These are phyloP conservation scores for Antheraea yamamai DNA, from an alignment of 2,888 invertebrate species.

Conservation along the genomic window DNA sequence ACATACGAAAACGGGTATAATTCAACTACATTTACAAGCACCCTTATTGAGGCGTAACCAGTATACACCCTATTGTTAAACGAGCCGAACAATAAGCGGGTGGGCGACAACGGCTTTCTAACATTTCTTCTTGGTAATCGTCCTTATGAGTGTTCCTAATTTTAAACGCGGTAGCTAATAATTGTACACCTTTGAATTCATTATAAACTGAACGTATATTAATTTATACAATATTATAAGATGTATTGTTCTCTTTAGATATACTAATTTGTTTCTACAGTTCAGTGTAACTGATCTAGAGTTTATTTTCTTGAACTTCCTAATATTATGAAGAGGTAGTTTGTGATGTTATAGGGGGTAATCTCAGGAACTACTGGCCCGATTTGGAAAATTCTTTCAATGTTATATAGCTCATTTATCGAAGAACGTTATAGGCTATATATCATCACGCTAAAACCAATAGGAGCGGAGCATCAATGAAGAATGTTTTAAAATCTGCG, in stretches of 20 bases:
- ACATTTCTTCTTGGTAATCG: constrained; percentile 6
- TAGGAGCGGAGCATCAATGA: too few relatives aligned
- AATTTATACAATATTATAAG: background rate
- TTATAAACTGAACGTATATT: background rate
- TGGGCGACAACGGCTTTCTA: background rate
- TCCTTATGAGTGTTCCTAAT: background rate
- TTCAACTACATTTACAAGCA: constrained; percentile 4
- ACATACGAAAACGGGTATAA: background rate
- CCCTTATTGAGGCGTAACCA: constrained; percentile 15
- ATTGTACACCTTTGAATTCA: background rate
- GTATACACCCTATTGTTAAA: constrained; percentile 11
- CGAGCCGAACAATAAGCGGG: background rate
- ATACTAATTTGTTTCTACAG: too few relatives aligned
- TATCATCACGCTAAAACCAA: too few relatives aligned
- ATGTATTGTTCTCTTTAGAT: background rate
- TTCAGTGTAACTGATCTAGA: too few relatives aligned
- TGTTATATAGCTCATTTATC: too few relatives aligned
- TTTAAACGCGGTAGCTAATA: background rate
- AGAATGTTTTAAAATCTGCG: too few relatives aligned
- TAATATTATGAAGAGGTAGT: too few relatives aligned
- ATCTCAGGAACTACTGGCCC: too few relatives aligned
- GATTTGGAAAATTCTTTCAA: too few relatives aligned
- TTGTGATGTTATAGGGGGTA: too few relatives aligned
- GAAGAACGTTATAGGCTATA: too few relatives aligned
- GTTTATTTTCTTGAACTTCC: too few relatives aligned